These are phyloP conservation scores for Rhopalosiphum padi DNA, from an alignment of 1,140 invertebrate species.

Conservation along the genomic window DNA sequence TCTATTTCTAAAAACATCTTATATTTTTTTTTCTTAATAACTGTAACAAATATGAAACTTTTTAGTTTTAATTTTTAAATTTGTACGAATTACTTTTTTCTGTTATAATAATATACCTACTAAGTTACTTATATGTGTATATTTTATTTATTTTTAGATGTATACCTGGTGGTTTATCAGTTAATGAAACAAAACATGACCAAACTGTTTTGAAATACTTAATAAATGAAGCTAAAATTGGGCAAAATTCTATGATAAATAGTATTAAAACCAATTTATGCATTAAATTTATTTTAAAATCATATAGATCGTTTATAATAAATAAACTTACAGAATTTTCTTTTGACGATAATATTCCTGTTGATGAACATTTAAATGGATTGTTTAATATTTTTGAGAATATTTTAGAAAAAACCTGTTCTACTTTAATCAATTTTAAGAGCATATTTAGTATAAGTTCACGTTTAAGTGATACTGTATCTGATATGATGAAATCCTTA, in stretches of 20 bases:
- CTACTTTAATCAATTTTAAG: slow-evolving; percentile 2
- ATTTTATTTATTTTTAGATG: slow-evolving; percentile 20
- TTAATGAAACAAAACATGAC: slow-evolving; percentile 32
- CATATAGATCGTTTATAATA: neutral
- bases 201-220: slow-evolving; percentile 27
- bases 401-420: slow-evolving; percentile 43
- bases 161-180: slow-evolving; percentile 20
- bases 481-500: slow-evolving; percentile 1
- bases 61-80: neutral
- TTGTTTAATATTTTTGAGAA: neutral
- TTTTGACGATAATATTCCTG: neutral
- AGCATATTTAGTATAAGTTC: slow-evolving; percentile 21
- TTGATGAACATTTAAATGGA: neutral
- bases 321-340: neutral
- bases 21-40: neutral
- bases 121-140: neutral
- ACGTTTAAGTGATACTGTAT: neutral
- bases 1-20: neutral
- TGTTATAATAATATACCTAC: neutral
- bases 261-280: neutral
- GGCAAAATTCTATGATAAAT: neutral
- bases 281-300: neutral
- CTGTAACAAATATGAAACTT: neutral
- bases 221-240: slow-evolving; percentile 35
- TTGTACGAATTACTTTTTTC: neutral